A percentile compares a stretch with the other conserved stretches of the same genome.
Evolutionary conservation across 2,113 vertebrate species (phyloP).

Genomic region (Pseudorectes ferrugineus): DNA sequence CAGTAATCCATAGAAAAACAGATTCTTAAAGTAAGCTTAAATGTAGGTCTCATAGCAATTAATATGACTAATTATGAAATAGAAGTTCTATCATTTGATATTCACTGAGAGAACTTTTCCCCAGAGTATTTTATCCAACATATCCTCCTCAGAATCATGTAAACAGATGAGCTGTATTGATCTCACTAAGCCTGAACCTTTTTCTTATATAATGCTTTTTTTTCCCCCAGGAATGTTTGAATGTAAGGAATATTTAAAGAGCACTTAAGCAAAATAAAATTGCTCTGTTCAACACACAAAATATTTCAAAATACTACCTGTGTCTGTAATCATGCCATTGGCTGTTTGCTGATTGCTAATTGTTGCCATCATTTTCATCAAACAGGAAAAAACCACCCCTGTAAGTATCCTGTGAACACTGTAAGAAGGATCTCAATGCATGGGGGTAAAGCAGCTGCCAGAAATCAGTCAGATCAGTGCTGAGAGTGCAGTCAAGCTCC

Average conservation of each 20-base stretch:
- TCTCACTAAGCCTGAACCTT: not conserved
- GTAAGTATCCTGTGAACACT: not conserved
- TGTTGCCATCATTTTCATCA: not conserved
- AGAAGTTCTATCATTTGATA: not conserved
- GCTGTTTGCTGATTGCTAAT: not conserved
- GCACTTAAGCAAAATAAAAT: not conserved
- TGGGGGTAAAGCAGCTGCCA: not conserved
- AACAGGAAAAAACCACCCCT: not conserved
- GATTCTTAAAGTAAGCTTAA: not conserved
- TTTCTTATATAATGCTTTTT: not conserved
- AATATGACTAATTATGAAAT: not conserved
- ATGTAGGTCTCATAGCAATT: not conserved
- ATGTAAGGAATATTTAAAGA: not conserved
- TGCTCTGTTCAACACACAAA: not conserved
- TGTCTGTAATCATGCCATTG: not conserved
- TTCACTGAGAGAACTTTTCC: not conserved
- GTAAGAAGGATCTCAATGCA: not conserved
- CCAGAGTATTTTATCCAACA: not conserved
- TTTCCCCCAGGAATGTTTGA: not conserved
- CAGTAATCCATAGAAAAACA: not conserved
- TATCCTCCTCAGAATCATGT: not conserved
- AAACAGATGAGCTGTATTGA: not conserved
- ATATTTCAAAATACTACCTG: not conserved
- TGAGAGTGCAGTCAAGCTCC: not conserved
- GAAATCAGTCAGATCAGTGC: not conserved